Conservation (phyloP, 2,113 vertebrate species). For the Dryoscopus gambensis region DNA sequence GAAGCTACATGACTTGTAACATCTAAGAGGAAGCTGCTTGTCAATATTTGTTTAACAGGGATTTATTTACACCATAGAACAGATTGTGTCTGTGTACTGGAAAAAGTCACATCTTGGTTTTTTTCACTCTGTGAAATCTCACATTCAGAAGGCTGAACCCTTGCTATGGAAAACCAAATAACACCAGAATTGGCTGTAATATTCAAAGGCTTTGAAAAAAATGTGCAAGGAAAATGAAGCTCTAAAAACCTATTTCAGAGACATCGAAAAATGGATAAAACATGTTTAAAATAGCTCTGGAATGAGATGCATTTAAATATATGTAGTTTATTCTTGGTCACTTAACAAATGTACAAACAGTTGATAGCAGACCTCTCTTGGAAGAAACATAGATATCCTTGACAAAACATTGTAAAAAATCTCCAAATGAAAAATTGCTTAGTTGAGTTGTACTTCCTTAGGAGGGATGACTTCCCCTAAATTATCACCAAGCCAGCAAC, state of each 20-base stretch:
- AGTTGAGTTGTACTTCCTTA: background rate
- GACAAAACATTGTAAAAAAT: background rate
- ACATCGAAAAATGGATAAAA: background rate
- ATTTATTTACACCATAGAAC: background rate
- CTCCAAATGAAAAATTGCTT: background rate
- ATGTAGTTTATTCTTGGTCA: background rate
- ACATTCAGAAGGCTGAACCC: background rate
- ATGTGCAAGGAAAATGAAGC: background rate
- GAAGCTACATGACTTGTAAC: background rate
- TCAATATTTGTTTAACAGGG: background rate
- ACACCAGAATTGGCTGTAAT: background rate
- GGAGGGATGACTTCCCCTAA: background rate
- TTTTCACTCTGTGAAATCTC: background rate
- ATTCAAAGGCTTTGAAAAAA: background rate
- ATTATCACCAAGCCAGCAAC: background rate
- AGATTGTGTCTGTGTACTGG: background rate
- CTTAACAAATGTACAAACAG: background rate
- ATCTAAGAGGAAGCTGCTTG: background rate
- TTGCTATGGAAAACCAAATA: background rate
- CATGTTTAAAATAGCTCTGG: background rate
- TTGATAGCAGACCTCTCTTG: background rate
- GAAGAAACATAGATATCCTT: background rate
- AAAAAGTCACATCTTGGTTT: background rate
- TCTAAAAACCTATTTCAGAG: background rate
- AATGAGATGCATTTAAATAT: background rate